Evolutionary conservation across 2,888 invertebrate genomes (phyloP), one percentile per base, ranked within the genome.

Genomic region (Oligia latruncula): DNA sequence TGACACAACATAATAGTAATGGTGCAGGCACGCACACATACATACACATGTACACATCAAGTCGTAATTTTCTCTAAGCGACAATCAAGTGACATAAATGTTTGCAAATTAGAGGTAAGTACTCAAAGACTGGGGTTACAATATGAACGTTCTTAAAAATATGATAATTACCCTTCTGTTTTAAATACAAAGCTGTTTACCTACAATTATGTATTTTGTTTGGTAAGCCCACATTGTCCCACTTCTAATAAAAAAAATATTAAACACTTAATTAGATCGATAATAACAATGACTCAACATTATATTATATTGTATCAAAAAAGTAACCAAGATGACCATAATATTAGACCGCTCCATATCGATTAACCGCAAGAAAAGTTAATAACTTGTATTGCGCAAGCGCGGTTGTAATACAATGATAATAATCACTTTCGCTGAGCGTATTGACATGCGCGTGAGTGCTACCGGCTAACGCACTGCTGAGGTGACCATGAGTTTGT

Each of bases 371-470:
- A 60, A 76, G 71, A 84, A 79, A 83, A 81, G 75, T 86, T 60
- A 71, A 80, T 83, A 72, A 85, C 77, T 71, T 76, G 73, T 82
- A 78, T 89, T 88, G 81, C 87, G 87, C 83, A 88, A 89, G 79
- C 74, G 71, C 80, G 72, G 72, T 67, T 80, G 84, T 85, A 89
- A 88, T 88, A 85, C 85, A 90, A 91, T 91, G 90, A 90, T 92
- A 92, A 93, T 93, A 92, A 93, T 93, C 91, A 93, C 94, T 94
- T 94, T 93, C 94, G 92, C 93, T 84, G 82, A 87, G 82, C 88
- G 81, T 89, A 90, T 89, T 89, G 90, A 90, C 88, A 88, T 82
- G 87, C 86, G 88, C 87, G 83, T 74, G 87, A 86, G 85, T 87
- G 93, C 93, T 92, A 93, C 93, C 90, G 91, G 91, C 85, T 88